Conservation (phyloP, 2,888 invertebrate species). For the Melinaea marsaeus region DNA sequence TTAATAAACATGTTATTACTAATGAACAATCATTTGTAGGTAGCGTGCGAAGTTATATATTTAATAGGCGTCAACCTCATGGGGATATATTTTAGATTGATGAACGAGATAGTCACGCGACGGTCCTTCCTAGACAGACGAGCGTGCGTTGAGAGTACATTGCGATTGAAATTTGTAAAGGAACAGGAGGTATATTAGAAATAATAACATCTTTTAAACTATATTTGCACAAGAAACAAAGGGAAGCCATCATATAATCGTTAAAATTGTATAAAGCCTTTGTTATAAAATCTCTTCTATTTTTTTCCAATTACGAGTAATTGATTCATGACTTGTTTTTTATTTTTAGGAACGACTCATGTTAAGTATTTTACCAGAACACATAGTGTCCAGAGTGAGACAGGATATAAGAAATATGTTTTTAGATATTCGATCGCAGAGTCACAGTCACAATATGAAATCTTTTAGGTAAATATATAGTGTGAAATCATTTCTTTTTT, state of each 20-base stretch:
- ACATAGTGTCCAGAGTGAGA: conserved; percentile 83
- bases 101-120: conserved; percentile 92
- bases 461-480: conserved; percentile 61
- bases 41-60: conserved; percentile 84
- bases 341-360: conserved; percentile 86
- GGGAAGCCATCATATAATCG: too few species aligned
- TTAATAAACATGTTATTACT: conserved; percentile 15
- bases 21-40: conserved; percentile 62
- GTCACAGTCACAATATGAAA: conserved; percentile 54
- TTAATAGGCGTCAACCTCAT: conserved; percentile 86
- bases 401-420: conserved; percentile 78
- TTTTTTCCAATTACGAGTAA: not conserved
- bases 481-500: conserved; percentile 1
- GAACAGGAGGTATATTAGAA: conserved; percentile 83
- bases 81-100: conserved; percentile 91
- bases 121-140: conserved; percentile 92
- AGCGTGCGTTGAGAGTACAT: conserved; percentile 90
- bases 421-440: conserved; percentile 68
- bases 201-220: not conserved
- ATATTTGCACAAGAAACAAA: not conserved
- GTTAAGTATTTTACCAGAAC: conserved; percentile 90
- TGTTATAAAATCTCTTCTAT: not conserved
- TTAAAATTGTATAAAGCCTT: not conserved
- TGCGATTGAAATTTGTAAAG: conserved; percentile 88
- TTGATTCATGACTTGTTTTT: not conserved